Percentiles rank a stretch among this genome's conserved stretches.
phyloP scores from a whole-genome alignment of 2,888 invertebrate genomes.

The Nomada ruficornis region DNA sequence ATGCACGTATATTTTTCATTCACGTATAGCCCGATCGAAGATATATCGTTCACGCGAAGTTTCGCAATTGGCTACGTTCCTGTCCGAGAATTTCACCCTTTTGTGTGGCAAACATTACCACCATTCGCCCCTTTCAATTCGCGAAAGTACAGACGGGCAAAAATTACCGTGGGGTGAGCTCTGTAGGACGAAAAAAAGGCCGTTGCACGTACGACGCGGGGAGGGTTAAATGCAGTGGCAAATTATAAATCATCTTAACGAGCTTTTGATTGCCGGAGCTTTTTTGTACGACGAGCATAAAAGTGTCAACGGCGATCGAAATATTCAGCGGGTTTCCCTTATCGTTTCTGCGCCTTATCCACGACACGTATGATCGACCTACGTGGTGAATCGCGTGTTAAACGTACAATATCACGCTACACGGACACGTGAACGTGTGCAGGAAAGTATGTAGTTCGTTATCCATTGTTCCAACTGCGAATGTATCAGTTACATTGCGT shows the following conservation, averaged over 20 bases:
- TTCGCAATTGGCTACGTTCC: constrained; percentile 36
- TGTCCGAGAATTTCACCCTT: constrained; percentile 38
- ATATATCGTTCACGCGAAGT: constrained; percentile 45
- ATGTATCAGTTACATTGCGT: background rate
- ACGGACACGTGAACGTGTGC: background rate
- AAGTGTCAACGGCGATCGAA: constrained; percentile 79
- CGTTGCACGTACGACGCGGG: constrained; percentile 29
- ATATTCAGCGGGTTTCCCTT: constrained; percentile 60
- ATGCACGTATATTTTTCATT: background rate
- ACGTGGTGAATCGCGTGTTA: constrained; percentile 33
- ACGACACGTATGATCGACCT: constrained; percentile 28
- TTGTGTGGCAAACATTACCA: constrained; percentile 51
- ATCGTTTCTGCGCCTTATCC: constrained; percentile 60
- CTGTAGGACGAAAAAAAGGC: constrained; percentile 13
- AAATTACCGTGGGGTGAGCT: constrained; percentile 43
- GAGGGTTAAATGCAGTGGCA: constrained; percentile 73
- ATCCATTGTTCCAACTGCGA: constrained; percentile 8
- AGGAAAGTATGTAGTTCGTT: background rate
- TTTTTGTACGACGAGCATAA: constrained; percentile 72
- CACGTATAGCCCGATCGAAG: constrained; percentile 26
- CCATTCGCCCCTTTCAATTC: constrained; percentile 28
- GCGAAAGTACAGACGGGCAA: constrained; percentile 47
- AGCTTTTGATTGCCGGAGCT: constrained; percentile 81
- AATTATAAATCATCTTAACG: constrained; percentile 83
- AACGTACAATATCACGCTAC: constrained; percentile 41